Evolutionary conservation across 1,140 invertebrate genomes (phyloP).

Genomic region (Trichomalopsis sarcophagae): DNA sequence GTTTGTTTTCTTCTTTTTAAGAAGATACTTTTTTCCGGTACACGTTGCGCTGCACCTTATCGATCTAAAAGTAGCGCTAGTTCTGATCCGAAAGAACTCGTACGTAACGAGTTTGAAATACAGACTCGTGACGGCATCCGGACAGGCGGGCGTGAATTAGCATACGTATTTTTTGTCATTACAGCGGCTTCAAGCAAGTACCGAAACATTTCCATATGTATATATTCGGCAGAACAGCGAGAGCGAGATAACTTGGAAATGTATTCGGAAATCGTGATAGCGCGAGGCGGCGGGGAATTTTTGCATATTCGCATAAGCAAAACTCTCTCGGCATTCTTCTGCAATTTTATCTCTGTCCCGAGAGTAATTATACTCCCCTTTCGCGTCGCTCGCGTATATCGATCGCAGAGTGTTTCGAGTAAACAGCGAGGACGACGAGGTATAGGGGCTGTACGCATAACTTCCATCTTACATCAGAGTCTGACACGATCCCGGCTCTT

Average conservation of each 20-base stretch:
- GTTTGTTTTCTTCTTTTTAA: too few species aligned
- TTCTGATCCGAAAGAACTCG: too few species aligned
- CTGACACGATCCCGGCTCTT: neutral
- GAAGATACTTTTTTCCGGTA: too few species aligned
- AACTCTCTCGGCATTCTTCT: neutral
- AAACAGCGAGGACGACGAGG: neutral
- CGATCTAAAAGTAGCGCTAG: too few species aligned
- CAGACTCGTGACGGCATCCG: too few species aligned
- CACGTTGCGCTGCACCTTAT: too few species aligned
- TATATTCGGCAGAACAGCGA: neutral
- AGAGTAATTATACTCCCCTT: neutral
- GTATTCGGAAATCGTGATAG: neutral
- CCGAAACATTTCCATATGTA: too few species aligned
- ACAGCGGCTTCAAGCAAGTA: too few species aligned
- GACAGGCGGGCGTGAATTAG: too few species aligned
- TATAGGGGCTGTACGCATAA: neutral
- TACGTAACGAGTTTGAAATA: too few species aligned
- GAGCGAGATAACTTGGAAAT: neutral
- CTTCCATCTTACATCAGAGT: neutral
- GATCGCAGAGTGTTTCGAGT: neutral
- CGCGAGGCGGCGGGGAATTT: neutral
- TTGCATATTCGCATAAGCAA: neutral
- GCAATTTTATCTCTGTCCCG: neutral
- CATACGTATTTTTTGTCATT: too few species aligned
- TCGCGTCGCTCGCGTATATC: neutral